A percentile compares a stretch with the other conserved stretches of the same genome.
Conservation (phyloP, 2,113 vertebrate species). For the Nothobranchius furzeri region DNA sequence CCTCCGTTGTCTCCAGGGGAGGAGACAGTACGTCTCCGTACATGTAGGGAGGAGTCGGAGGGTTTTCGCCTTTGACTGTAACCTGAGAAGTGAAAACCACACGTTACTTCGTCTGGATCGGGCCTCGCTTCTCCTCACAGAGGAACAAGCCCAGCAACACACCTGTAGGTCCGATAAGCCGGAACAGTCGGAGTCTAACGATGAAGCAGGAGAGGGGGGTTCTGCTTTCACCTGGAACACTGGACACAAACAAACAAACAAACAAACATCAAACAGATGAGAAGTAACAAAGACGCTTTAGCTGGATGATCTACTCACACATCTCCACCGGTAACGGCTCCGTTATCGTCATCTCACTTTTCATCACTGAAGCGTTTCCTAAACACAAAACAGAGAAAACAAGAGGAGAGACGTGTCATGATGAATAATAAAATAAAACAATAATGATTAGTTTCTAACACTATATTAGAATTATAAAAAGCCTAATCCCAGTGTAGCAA, state of each 20-base stretch:
- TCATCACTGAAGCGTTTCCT: constrained; percentile 64
- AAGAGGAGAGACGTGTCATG: background rate
- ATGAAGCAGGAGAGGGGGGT: constrained; percentile 86
- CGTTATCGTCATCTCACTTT: constrained; percentile 66
- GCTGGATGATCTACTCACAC: constrained; percentile 46
- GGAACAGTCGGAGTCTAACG: constrained; percentile 80
- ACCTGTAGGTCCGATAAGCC: constrained; percentile 76
- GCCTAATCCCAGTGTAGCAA: too few species aligned
- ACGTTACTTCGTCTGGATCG: too few species aligned
- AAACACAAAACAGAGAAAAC: background rate
- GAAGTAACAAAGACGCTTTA: accelerated
- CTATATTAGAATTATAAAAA: too few species aligned
- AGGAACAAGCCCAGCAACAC: background rate
- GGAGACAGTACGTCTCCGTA: constrained; percentile 83
- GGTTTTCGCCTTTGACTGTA: constrained; percentile 83
- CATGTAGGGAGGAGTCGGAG: constrained; percentile 86
- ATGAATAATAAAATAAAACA: too few species aligned
- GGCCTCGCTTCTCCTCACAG: too few species aligned
- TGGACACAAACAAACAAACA: constrained; percentile 51
- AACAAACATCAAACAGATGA: background rate
- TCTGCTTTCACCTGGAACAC: constrained; percentile 90
- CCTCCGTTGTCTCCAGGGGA: constrained; percentile 78
- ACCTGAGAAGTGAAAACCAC: constrained; percentile 48
- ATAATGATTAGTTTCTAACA: too few species aligned
- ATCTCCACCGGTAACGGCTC: constrained; percentile 76